phyloP scores from a whole-genome alignment of 30 jellyfish, hydroid and myxozoan genomes.

The Hydra vulgaris region DNA sequence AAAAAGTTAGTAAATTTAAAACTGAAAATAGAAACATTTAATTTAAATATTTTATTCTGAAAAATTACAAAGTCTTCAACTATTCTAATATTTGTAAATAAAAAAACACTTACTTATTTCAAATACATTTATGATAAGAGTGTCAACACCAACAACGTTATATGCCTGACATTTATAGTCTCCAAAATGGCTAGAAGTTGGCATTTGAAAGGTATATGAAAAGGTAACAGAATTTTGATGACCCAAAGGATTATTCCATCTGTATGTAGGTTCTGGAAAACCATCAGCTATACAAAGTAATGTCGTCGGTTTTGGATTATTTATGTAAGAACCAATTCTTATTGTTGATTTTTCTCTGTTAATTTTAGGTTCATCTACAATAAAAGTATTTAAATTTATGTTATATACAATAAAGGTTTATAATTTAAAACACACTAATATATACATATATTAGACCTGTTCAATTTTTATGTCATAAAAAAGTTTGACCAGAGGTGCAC shows the following conservation, averaged over 20 bases:
- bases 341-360: conserved; percentile 36
- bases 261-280: conserved; percentile 49
- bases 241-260: conserved; percentile 45
- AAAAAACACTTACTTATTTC: conserved; percentile 34
- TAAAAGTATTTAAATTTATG: no score
- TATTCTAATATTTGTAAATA: no score
- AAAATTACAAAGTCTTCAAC: no score
- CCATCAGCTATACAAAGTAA: conserved; percentile 65
- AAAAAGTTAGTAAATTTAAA: no score
- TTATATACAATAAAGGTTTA: no score
- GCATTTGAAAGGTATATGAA: conserved; percentile 24
- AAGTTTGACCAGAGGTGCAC: no score
- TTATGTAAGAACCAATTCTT: conserved; percentile 42
- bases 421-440: no score
- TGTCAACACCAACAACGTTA: conserved; percentile 38
- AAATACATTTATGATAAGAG: conserved; percentile 27
- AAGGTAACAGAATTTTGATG: conserved; percentile 17
- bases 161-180: conserved; percentile 49
- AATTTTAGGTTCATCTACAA: conserved; percentile 53
- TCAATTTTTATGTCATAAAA: no score
- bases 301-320: conserved; percentile 37
- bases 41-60: no score
- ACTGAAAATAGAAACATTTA: no score
- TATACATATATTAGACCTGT: no score
- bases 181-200: conserved; percentile 41